Evolutionary conservation across 1,140 invertebrate species (phyloP).

Genomic region (Chrysomallon squamiferum): DNA sequence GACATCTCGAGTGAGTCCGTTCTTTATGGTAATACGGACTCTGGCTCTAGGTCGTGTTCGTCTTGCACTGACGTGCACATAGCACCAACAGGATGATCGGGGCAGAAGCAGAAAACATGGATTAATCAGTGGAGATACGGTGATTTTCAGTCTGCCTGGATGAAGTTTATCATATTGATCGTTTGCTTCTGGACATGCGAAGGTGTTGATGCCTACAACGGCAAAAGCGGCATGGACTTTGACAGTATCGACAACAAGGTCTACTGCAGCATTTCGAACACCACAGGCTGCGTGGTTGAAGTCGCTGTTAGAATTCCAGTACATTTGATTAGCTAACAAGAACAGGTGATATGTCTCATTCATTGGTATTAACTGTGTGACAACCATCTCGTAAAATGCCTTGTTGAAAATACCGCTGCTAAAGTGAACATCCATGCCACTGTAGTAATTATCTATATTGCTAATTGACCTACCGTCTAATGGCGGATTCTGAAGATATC

Average conservation of each 20-base stretch:
- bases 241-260: slow-evolving; percentile 16
- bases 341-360: slow-evolving; percentile 27
- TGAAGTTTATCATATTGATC: too few species aligned
- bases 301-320: slow-evolving; percentile 23
- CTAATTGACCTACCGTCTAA: slow-evolving; percentile 31
- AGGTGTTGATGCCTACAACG: slow-evolving; percentile 19
- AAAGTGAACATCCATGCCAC: slow-evolving; percentile 26
- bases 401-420: slow-evolving; percentile 37
- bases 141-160: too few species aligned
- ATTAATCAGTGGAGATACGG: too few species aligned
- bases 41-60: too few species aligned
- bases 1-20: too few species aligned
- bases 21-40: too few species aligned
- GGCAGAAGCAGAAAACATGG: too few species aligned
- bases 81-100: too few species aligned
- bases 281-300: slow-evolving; percentile 36
- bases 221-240: slow-evolving; percentile 12
- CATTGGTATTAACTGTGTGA: slow-evolving; percentile 6
- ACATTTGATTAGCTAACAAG: slow-evolving; percentile 29
- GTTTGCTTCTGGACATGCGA: background rate
- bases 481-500: slow-evolving; percentile 27
- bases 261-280: slow-evolving; percentile 31
- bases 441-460: slow-evolving; percentile 14
- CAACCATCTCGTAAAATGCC: slow-evolving; percentile 21
- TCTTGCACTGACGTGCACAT: too few species aligned